A percentile compares a stretch with the other conserved stretches of the same genome.
phyloP scores from a whole-genome alignment of 2,888 invertebrate genomes.

The Diabrotica balteata region DNA sequence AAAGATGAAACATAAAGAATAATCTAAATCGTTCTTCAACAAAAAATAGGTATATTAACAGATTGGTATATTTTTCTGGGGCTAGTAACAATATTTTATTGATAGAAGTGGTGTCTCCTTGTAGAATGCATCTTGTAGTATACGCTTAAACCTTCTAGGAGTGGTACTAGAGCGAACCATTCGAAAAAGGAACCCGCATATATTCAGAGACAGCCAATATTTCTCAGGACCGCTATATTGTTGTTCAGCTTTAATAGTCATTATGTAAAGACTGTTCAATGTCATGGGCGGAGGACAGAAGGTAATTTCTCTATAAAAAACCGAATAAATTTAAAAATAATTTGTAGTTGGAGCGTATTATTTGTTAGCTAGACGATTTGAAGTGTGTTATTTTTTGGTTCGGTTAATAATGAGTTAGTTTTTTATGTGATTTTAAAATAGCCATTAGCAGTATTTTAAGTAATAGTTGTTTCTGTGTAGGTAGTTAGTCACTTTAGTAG shows the following conservation, averaged over 20 bases:
- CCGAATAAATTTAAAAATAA: conserved; percentile 24
- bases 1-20: too few species aligned
- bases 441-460: conserved; percentile 8
- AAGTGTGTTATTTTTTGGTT: conserved; percentile 17
- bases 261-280: conserved; percentile 57
- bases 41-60: too few species aligned
- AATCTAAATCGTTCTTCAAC: too few species aligned
- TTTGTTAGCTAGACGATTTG: conserved; percentile 17
- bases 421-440: conserved; percentile 15
- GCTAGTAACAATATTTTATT: not conserved
- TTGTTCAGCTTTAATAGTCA: conserved; percentile 57
- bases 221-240: conserved; percentile 43
- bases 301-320: conserved; percentile 23
- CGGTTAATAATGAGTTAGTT: conserved; percentile 6
- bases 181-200: conserved; percentile 26
- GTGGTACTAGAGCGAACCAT: conserved; percentile 48
- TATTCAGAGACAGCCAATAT: conserved; percentile 29
- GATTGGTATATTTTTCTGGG: not conserved
- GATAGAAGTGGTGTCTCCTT: not conserved
- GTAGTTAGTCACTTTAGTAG: too few species aligned
- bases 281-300: conserved; percentile 47
- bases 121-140: conserved; percentile 23
- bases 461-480: not conserved
- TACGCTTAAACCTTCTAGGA: conserved; percentile 49
- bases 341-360: conserved; percentile 20